Evolutionary conservation across 1,140 invertebrate genomes (phyloP), one percentile per base, ranked within the genome.

Genomic region (Monochamus saltuarius): DNA sequence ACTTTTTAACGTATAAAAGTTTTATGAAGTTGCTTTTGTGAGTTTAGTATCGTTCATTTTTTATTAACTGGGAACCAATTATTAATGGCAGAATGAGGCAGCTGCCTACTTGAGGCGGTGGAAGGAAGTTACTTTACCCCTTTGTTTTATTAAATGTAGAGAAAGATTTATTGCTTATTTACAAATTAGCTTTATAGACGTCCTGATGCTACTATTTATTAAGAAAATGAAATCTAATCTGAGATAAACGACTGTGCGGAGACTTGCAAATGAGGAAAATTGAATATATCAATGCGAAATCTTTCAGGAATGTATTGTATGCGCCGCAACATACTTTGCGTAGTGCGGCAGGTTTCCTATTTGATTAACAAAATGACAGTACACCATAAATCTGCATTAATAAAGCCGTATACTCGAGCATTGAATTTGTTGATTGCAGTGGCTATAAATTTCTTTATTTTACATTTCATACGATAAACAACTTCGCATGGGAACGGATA

Each of bases 311-410:
- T 59, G 56, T 55, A 54, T 56, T 64, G 56, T 64, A 59, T 64
- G 56, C 62, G 52, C 43, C 29, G 34, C 36, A n/a, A 57, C 62
- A 60, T 65, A 62, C 64, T 67, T 67, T 59, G 64, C 60, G 62
- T 69, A 68, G 49, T 67, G 58, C 59, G 65, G 70, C 70, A 72
- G 70, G 68, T 72, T 72, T 70, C 58, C 68, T 62, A 67, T 72
- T 72, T 70, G 70, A 72, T 72, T 70, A 72, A 69, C 64, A 66
- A 72, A 71, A 70, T 72, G 68, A 70, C 69, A 70, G 67, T 29
- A n/a, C 36, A 29, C 68, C 63, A 72, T 72, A 72, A 72, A 72
- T 72, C 67, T 63, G 62, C 60, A 70, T 72, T 72, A 72, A 72
- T 72, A 70, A 72, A 72, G 70, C 67, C 70, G 69, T 72, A 69